Evolutionary conservation across 2,888 invertebrate genomes (phyloP), one percentile per base, ranked within the genome.

Genomic region (Lithophane ornitopus): DNA sequence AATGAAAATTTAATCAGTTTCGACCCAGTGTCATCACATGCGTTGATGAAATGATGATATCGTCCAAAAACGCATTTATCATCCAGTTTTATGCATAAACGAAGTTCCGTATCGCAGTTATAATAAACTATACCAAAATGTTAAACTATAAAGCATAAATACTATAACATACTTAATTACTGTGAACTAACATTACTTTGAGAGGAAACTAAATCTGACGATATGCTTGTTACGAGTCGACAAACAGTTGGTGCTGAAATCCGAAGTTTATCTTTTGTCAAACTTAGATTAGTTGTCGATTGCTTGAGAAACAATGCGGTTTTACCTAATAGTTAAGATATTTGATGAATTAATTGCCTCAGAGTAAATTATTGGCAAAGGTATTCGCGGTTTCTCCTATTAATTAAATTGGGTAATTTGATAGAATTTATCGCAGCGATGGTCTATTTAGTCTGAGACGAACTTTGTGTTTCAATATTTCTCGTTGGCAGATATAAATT

Each of bases 341-440:
- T 89, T 85, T 86, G 84, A 87, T 81, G 88, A 92, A 92, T 91
- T 92, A 89, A 88, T 90, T 87, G 88, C 87, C 82, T 89, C 84
- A 77, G 85, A 88, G 65, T 73, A 86, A 91, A 85, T 91, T 90
- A 90, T 89, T 83, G 85, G 84, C 81, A 69, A 78, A 81, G 88
- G 88, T 88, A 90, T 90, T 90, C 87, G 91, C 81, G 92, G 91
- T 91, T 91, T 87, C 82, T 85, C 81, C 79, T 84, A 89, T 89
- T 89, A 89, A 89, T 90, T 89, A 89, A 89, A 89, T 88, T 84
- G 84, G 77, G 85, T 84, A 85, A 85, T 90, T 90, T 85, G 78
- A 78, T 85, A 80, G 80, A 87, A 88, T 87, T 88, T 82, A 87
- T 87, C 71, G 76, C 49, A 34, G 62, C 62, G 62, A 70, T 81